phyloP scores from a whole-genome alignment of 2,888 invertebrate species.

The Drosophila yooni region DNA sequence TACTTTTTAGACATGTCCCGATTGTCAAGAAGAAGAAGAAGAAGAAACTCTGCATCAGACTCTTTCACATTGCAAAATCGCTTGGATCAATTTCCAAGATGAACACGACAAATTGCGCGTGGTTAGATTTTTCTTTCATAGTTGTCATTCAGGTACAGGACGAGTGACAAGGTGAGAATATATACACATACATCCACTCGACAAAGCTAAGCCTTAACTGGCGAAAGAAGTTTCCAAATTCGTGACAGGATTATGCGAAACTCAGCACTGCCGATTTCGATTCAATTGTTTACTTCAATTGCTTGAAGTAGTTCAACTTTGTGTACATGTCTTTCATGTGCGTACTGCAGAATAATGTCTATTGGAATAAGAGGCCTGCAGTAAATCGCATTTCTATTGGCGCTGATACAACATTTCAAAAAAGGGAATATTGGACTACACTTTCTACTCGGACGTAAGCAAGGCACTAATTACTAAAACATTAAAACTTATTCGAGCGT shows the following conservation, averaged over 20 bases:
- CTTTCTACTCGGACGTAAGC: slow-evolving; percentile 4
- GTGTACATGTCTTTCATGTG: not conserved
- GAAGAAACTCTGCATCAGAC: slow-evolving; percentile 39
- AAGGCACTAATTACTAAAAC: slow-evolving; percentile 72
- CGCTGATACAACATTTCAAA: not conserved
- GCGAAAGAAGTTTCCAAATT: slow-evolving; percentile 32
- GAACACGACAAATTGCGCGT: slow-evolving; percentile 78
- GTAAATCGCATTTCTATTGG: not conserved
- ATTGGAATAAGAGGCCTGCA: not conserved
- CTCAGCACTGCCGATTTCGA: slow-evolving; percentile 19
- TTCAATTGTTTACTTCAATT: slow-evolving; percentile 15
- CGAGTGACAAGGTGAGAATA: slow-evolving; percentile 68
- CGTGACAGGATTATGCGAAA: slow-evolving; percentile 47
- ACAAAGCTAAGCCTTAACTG: slow-evolving; percentile 29
- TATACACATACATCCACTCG: not conserved
- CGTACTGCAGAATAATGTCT: not conserved
- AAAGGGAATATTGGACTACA: not conserved
- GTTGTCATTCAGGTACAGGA: slow-evolving; percentile 35
- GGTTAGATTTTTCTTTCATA: slow-evolving; percentile 72
- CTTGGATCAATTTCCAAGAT: slow-evolving; percentile 76
- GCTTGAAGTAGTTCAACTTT: not conserved
- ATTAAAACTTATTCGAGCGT: slow-evolving; percentile 78
- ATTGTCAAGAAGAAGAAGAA: slow-evolving; percentile 17
- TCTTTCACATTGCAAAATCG: slow-evolving; percentile 64
- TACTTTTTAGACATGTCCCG: slow-evolving; percentile 76